Base-by-base conservation (phyloP, 2,888 invertebrate species). In the Calliphora vomitoria region DNA sequence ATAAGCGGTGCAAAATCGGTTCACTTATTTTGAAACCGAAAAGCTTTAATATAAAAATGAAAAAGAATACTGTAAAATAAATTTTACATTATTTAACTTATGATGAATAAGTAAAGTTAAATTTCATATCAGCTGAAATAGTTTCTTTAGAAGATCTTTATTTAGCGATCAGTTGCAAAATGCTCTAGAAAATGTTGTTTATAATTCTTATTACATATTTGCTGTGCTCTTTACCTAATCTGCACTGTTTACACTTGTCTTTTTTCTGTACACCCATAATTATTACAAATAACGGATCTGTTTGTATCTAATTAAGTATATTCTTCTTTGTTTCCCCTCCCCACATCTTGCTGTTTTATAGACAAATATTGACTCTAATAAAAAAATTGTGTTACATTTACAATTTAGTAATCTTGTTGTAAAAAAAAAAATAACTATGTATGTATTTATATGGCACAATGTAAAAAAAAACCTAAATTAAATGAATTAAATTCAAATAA, bases 401-500 rank as follows among this genome's bases (percentile, higher is more conserved):
- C 68, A 79, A 62, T 76, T 44, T 62, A 18, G 35, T 76, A 62
- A 76, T 82, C 35, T 68, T 68, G 15, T 60, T 60, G 55, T 60
- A n/a, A 64, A 74, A n/a, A 31, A 41, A 64, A 41, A n/a, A n/a
- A n/a, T n/a, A n/a, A n/a, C n/a, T n/a, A n/a, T n/a, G 25, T 25
- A n/a, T 20, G 3, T 8, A 18, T 25, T 25, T 25, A 1, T 64
- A 25, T 47, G 47, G 53, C 60, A 69, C 58, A 68, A 38, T 25
- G 55, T 47, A 80, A n/a, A 50, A 50, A n/a, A 38, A 50, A 62
- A 41, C 50, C 1, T 31, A 58, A 82, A 76, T 44, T 25, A 44
- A 74, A 85, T 62, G 47, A 79, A 80, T 82, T 86, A 75, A 82
- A 80, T 79, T 80, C 47, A 64, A 86, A 80, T 82, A 80, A 86